phyloP scores from a whole-genome alignment of 2,888 invertebrate genomes.

The Tetranychus truncatus region DNA sequence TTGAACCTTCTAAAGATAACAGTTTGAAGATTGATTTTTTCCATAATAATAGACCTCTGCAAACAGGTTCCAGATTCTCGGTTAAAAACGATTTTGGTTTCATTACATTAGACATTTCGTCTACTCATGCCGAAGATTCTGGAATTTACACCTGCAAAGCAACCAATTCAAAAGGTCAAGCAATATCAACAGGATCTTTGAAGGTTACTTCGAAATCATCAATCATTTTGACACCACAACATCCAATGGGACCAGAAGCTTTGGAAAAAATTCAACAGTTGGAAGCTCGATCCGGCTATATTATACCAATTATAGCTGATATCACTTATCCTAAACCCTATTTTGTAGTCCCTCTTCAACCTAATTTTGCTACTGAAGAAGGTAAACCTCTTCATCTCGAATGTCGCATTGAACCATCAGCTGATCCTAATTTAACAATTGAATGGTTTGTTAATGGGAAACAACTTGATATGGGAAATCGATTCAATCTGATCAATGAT shows the following conservation, averaged over 20 bases:
- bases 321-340: background rate
- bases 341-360: background rate
- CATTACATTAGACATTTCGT: conserved; percentile 78
- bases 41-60: conserved; percentile 69
- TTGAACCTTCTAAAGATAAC: conserved; percentile 87
- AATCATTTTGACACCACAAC: conserved; percentile 52
- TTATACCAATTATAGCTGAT: conserved; percentile 46
- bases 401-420: conserved; percentile 81
- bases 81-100: conserved; percentile 87
- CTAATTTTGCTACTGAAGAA: conserved; percentile 42
- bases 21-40: conserved; percentile 88
- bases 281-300: conserved; percentile 53
- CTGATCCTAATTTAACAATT: conserved; percentile 55
- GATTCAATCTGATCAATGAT: background rate
- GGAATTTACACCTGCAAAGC: conserved; percentile 76
- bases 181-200: conserved; percentile 57
- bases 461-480: conserved; percentile 49
- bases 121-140: conserved; percentile 69
- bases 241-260: conserved; percentile 82
- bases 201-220: conserved; percentile 14
- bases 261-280: conserved; percentile 74
- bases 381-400: conserved; percentile 75
- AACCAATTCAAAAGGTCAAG: conserved; percentile 66
- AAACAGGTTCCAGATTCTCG: conserved; percentile 73
- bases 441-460: conserved; percentile 84